Evolutionary conservation across 1,140 invertebrate genomes (phyloP).

Genomic region (Leptinotarsa undecemlineata): DNA sequence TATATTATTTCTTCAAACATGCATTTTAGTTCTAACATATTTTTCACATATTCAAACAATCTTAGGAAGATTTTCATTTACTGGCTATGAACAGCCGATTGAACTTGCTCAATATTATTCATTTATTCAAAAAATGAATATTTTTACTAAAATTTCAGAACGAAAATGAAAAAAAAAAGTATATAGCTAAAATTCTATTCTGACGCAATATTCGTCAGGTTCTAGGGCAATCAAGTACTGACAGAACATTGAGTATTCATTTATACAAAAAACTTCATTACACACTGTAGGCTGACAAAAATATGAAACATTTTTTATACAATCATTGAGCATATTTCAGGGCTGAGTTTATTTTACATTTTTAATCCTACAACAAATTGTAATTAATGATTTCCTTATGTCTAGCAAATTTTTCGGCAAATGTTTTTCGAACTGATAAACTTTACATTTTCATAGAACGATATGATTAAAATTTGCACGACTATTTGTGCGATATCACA

Average conservation of each 20-base stretch:
- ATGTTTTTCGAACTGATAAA: slow-evolving; percentile 22
- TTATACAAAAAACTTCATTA: neutral
- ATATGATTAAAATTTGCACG: slow-evolving; percentile 44
- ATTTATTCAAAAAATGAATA: no score
- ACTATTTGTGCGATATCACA: slow-evolving; percentile 43
- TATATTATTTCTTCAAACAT: no score
- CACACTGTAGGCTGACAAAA: neutral
- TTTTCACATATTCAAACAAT: no score
- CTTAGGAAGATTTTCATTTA: no score
- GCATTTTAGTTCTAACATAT: no score
- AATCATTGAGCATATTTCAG: slow-evolving; percentile 30
- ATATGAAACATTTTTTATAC: slow-evolving; percentile 21
- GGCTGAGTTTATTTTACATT: slow-evolving; percentile 27
- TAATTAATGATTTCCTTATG: slow-evolving; percentile 21
- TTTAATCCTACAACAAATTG: slow-evolving; percentile 12
- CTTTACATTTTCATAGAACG: slow-evolving; percentile 34
- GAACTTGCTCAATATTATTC: no score
- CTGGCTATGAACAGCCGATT: no score
- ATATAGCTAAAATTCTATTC: no score
- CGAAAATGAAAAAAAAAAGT: no score
- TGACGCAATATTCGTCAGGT: no score
- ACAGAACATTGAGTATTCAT: neutral
- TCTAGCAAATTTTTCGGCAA: slow-evolving; percentile 24
- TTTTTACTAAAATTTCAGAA: no score
- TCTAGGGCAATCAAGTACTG: no score